Percentiles rank a stretch among this genome's conserved stretches.
Conservation (phyloP, 2,113 vertebrate species). For the Ceyx cyanopectus region DNA sequence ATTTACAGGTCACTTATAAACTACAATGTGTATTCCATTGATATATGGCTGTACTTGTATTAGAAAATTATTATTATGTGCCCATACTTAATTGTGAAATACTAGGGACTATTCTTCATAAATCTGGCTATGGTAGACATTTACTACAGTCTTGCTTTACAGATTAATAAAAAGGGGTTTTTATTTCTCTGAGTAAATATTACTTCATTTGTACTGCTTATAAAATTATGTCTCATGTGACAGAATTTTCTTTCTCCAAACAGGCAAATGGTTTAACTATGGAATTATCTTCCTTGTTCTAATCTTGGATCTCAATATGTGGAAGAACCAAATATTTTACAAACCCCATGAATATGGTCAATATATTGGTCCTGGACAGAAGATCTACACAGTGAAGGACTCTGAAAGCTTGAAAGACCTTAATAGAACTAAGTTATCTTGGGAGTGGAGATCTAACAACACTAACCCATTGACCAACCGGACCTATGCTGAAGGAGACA, state of each 20-base stretch:
- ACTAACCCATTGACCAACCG: slow-evolving; percentile 86
- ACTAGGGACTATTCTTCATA: slow-evolving; percentile 20
- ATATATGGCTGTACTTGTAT: neutral
- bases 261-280: slow-evolving; percentile 99
- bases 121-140: neutral
- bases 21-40: slow-evolving; percentile 28
- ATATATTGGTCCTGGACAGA: slow-evolving; percentile 94
- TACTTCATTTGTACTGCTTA: neutral
- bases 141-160: slow-evolving; percentile 39
- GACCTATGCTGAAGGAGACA: slow-evolving; percentile 87
- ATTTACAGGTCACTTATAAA: slow-evolving; percentile 48
- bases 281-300: slow-evolving; percentile 98
- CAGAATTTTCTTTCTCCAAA: slow-evolving; percentile 66
- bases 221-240: slow-evolving; percentile 30
- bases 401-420: slow-evolving; percentile 88
- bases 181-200: neutral
- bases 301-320: slow-evolving; percentile 99
- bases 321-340: slow-evolving; percentile 99
- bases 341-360: slow-evolving; percentile 96
- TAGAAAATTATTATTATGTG: slow-evolving; percentile 56
- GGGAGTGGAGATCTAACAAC: slow-evolving; percentile 91
- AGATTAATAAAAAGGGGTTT: slow-evolving; percentile 1
- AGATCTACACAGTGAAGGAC: slow-evolving; percentile 96
- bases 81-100: slow-evolving; percentile 49
- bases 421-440: slow-evolving; percentile 92